Evolutionary conservation across 1,140 invertebrate species (phyloP).

Genomic region (Drosophila melanica): DNA sequence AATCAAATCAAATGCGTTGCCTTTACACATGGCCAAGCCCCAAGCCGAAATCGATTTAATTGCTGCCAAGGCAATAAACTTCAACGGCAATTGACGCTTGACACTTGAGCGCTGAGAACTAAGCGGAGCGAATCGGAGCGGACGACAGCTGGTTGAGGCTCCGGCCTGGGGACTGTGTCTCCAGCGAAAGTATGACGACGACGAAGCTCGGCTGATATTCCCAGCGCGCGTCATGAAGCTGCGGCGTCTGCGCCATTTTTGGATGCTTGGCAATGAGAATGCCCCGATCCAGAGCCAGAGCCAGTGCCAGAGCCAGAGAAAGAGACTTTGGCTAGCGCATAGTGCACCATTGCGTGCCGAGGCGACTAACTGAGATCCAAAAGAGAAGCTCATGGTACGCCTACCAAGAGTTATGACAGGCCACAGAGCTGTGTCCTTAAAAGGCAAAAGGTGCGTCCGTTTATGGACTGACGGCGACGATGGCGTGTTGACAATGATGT

Average conservation of each 20-base stretch:
- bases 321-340: slow-evolving; percentile 41
- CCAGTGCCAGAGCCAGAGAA: slow-evolving; percentile 17
- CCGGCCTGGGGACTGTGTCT: slow-evolving; percentile 6
- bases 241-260: slow-evolving; percentile 77
- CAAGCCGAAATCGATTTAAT: slow-evolving; percentile 62
- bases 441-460: slow-evolving; percentile 64
- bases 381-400: slow-evolving; percentile 38
- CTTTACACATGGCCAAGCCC: slow-evolving; percentile 47
- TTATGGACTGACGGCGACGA: slow-evolving; percentile 73
- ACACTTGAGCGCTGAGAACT: slow-evolving; percentile 67
- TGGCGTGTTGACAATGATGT: slow-evolving; percentile 77
- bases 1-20: slow-evolving; percentile 63
- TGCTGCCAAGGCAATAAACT: slow-evolving; percentile 81
- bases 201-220: slow-evolving; percentile 54
- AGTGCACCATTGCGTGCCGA: slow-evolving; percentile 40
- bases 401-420: slow-evolving; percentile 78
- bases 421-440: slow-evolving; percentile 62
- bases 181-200: slow-evolving; percentile 71
- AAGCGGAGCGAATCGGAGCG: slow-evolving; percentile 8
- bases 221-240: slow-evolving; percentile 78
- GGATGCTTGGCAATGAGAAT: slow-evolving; percentile 51
- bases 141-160: slow-evolving; percentile 9
- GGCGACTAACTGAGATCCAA: slow-evolving; percentile 18
- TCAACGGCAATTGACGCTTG: slow-evolving; percentile 78
- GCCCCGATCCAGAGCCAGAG: slow-evolving; percentile 29